A percentile compares a stretch with the other conserved stretches of the same genome.
phyloP scores from a whole-genome alignment of 2,797 vertebrate genomes.

The Syngnathus rostellatus region DNA sequence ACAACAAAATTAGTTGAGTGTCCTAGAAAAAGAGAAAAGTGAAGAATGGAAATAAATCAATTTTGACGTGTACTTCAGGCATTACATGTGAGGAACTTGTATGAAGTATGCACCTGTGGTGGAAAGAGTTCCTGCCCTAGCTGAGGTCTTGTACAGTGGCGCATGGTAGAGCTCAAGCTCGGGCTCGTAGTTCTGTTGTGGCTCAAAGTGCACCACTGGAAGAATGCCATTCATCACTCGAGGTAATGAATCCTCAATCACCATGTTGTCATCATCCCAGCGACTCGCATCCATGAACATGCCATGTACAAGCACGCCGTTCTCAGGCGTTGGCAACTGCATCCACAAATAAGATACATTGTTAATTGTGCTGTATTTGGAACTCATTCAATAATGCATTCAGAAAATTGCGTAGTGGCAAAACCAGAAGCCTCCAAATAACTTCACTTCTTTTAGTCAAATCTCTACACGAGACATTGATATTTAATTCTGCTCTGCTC shows the following conservation, averaged over 20 bases:
- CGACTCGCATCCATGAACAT: conserved; percentile 76
- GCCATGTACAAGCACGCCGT: conserved; percentile 73
- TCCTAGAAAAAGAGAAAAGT: conserved; percentile 49
- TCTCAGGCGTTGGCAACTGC: conserved; percentile 67
- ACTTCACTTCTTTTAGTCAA: neutral
- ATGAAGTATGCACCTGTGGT: conserved; percentile 63
- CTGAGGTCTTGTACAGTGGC: conserved; percentile 76
- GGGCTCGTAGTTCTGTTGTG: conserved; percentile 71
- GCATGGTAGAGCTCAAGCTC: conserved; percentile 60
- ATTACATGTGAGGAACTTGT: neutral
- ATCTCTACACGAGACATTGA: too few relatives aligned
- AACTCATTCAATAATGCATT: neutral
- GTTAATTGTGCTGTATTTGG: neutral
- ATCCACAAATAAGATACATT: conserved; percentile 1
- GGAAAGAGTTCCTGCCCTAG: conserved; percentile 72
- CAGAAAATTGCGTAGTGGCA: neutral
- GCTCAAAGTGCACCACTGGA: conserved; percentile 80
- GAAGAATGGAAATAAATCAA: neutral
- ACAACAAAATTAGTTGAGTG: conserved; percentile 78
- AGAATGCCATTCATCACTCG: conserved; percentile 69
- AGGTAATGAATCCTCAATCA: conserved; percentile 68
- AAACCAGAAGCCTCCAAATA: neutral
- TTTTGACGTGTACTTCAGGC: neutral
- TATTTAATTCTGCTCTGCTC: too few relatives aligned
- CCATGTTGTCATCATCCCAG: conserved; percentile 70